Base-by-base conservation (phyloP, 1,140 invertebrate genomes). In the Drosophila murphyi region DNA sequence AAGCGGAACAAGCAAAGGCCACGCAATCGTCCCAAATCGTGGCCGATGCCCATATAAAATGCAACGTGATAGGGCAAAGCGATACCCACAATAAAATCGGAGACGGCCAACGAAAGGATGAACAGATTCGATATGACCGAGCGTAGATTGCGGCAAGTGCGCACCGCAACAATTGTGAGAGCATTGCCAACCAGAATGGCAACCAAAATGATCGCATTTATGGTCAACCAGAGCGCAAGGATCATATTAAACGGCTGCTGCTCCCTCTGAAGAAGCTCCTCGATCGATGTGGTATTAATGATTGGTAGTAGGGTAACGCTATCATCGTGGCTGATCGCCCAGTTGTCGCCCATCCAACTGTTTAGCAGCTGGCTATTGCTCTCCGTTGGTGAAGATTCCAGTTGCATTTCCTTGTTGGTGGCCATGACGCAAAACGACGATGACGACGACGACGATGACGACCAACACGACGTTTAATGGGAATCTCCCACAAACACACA, bases 61-160 rank as follows among this genome's bases (percentile, higher is more conserved):
- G 94, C 94, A 72, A 96, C 93, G 78, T 96, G 96, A 92, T 96
- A 96, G 6, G 96, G 96, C 61, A 96, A 90, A 2, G 95, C 95
- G 2, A 96, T 76, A 1, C 96, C 96, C 4, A 96, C 96, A 80
- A 96, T 93, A 3, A 96, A 93, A 90, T 97, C 96, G 1, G 96
- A 96, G 48, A 96, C 93, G 10, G 96, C 96, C 61, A 96, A 91
- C 78, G 95, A 96, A 32, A 96, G 92, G 45, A 97, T 95, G 92
- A 96, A 96, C 56, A 95, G 94, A 93, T 96, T 96, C 34, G 85
- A 89, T 50, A 88, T 90, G 7, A 89, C 78, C 43, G 93, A 94
- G 4, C 95, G 94, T 1, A 96, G 92, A 41, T 95, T 94, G 34
- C 95, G 94, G 79, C 95, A 95, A 63, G 95, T 93, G 52, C 94